Evolutionary conservation across 2,113 vertebrate genomes (phyloP).

Genomic region (Plestiodon gilberti): DNA sequence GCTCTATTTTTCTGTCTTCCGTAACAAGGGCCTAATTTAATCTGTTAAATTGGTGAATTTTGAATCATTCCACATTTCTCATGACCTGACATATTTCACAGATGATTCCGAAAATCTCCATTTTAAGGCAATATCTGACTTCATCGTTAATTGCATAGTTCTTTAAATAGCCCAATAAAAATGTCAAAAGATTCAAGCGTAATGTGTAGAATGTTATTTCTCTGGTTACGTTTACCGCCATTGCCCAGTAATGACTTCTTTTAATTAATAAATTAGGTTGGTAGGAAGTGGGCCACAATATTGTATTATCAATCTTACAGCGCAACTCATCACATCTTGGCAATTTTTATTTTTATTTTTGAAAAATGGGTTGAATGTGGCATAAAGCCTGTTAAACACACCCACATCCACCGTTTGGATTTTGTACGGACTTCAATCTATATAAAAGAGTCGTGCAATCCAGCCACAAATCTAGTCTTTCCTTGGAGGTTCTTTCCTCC

Average conservation of each 20-base stretch:
- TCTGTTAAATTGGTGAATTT: neutral
- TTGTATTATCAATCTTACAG: too few species aligned
- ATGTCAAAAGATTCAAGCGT: neutral
- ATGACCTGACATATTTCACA: neutral
- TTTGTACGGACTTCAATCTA: neutral
- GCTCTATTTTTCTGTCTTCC: neutral
- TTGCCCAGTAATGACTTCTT: too few species aligned
- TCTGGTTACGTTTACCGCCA: neutral
- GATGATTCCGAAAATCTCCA: neutral
- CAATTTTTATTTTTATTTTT: neutral
- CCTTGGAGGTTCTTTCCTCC: too few species aligned
- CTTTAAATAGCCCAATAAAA: neutral
- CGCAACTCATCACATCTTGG: neutral
- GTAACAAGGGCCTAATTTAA: neutral
- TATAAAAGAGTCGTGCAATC: neutral
- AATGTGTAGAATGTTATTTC: neutral
- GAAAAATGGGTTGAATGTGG: neutral
- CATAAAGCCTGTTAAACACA: neutral
- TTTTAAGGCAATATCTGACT: neutral
- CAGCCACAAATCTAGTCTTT: too few species aligned
- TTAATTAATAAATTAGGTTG: neutral
- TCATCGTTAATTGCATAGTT: neutral
- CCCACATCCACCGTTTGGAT: too few species aligned
- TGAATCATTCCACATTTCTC: neutral
- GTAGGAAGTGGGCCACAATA: neutral